Evolutionary conservation across 2,113 vertebrate genomes (phyloP).

Genomic region (Xenotilapia caudafasciata): DNA sequence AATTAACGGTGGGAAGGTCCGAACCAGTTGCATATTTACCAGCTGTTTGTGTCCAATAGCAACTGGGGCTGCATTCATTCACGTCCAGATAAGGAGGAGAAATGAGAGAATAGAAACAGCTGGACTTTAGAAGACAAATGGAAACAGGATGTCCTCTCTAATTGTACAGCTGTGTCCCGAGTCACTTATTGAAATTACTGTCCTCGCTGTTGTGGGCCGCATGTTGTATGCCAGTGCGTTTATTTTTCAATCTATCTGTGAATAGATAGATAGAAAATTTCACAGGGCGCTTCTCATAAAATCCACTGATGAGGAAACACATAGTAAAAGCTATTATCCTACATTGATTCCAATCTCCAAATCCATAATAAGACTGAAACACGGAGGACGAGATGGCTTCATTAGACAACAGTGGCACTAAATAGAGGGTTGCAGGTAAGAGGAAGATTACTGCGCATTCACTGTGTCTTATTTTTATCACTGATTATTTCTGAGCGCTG

Average conservation of each 20-base stretch:
- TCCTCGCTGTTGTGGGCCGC: background rate
- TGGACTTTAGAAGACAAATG: constrained; percentile 4
- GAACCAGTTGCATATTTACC: constrained; percentile 1
- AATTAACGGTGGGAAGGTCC: background rate
- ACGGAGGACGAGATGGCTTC: background rate
- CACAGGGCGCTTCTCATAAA: background rate
- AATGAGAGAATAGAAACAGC: background rate
- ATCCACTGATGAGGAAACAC: background rate
- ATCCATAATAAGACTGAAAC: background rate
- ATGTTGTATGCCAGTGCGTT: background rate
- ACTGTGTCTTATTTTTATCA: background rate
- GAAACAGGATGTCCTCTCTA: constrained; percentile 17
- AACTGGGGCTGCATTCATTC: background rate
- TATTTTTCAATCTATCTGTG: background rate
- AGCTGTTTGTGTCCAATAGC: constrained; percentile 9
- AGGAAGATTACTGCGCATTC: background rate
- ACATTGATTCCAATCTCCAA: constrained; percentile 2
- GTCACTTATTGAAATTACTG: constrained; percentile 35
- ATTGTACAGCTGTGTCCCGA: constrained; percentile 15
- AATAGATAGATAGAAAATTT: background rate
- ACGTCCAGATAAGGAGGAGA: background rate
- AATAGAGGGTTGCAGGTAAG: background rate
- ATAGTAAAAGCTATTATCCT: constrained; percentile 12
- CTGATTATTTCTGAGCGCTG: background rate
- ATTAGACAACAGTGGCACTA: background rate